A percentile compares a stretch with the other conserved stretches of the same genome.
Evolutionary conservation across 2,113 vertebrate species (phyloP).

Genomic region (Oreotragus oreotragus): DNA sequence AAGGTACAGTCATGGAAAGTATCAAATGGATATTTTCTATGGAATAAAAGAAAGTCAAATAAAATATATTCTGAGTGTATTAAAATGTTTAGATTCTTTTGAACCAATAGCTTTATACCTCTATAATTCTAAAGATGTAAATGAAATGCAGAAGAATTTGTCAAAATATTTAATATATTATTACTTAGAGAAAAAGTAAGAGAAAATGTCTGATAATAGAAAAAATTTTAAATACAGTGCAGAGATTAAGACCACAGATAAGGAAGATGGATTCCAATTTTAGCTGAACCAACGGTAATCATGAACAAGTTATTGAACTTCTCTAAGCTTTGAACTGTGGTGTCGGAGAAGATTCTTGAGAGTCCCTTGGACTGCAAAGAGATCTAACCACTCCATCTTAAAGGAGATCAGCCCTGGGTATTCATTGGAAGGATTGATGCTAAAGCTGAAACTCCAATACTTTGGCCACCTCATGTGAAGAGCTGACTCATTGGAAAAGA

Average conservation of each 20-base stretch:
- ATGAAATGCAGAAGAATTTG: neutral
- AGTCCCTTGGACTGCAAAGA: no score
- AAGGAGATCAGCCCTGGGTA: no score
- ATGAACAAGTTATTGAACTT: neutral
- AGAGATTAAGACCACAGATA: neutral
- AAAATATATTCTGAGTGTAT: neutral
- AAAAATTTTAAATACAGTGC: neutral
- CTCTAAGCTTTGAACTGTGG: neutral
- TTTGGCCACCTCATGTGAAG: no score
- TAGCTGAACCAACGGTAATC: neutral
- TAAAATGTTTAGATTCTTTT: neutral
- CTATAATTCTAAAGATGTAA: constrained; percentile 1
- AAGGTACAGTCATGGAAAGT: neutral
- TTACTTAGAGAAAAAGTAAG: neutral
- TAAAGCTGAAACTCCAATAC: no score
- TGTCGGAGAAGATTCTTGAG: no score
- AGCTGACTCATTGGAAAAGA: no score
- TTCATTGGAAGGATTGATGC: no score
- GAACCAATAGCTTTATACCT: neutral
- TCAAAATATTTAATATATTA: neutral
- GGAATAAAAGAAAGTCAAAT: neutral
- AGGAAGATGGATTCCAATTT: neutral
- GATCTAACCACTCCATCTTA: no score
- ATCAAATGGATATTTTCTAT: neutral
- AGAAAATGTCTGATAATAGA: neutral